phyloP scores from a whole-genome alignment of 2,888 invertebrate species.

The Eristalis arbustorum region DNA sequence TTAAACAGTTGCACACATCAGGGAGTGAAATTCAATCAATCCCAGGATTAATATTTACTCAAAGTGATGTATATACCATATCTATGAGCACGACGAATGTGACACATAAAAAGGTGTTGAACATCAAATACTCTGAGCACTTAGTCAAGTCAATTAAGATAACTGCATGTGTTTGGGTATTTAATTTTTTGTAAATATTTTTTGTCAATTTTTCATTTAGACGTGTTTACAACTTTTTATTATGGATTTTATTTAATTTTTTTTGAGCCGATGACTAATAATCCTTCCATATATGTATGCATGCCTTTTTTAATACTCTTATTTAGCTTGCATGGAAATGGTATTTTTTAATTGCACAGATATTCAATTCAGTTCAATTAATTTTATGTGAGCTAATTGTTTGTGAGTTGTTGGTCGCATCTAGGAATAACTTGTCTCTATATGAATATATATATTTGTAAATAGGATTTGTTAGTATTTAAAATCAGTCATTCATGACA shows the following conservation, averaged over 20 bases:
- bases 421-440: too few species aligned
- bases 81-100: background rate
- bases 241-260: background rate
- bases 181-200: conserved; percentile 25
- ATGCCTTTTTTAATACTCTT: background rate
- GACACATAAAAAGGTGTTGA: conserved; percentile 39
- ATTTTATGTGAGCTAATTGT: background rate
- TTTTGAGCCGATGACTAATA: background rate
- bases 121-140: conserved; percentile 44
- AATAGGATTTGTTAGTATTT: too few species aligned
- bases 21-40: conserved; percentile 64
- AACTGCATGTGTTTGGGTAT: conserved; percentile 32
- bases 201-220: background rate
- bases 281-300: background rate
- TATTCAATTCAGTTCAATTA: background rate
- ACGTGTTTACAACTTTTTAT: background rate
- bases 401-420: background rate
- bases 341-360: background rate
- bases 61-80: background rate
- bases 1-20: conserved; percentile 60
- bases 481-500: too few species aligned
- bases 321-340: background rate
- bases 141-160: conserved; percentile 50
- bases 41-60: conserved; percentile 57
- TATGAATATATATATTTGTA: too few species aligned